These are phyloP conservation scores for Hydropsyche tenuis DNA, from an alignment of 1,140 invertebrate species.

Conservation along the genomic window DNA sequence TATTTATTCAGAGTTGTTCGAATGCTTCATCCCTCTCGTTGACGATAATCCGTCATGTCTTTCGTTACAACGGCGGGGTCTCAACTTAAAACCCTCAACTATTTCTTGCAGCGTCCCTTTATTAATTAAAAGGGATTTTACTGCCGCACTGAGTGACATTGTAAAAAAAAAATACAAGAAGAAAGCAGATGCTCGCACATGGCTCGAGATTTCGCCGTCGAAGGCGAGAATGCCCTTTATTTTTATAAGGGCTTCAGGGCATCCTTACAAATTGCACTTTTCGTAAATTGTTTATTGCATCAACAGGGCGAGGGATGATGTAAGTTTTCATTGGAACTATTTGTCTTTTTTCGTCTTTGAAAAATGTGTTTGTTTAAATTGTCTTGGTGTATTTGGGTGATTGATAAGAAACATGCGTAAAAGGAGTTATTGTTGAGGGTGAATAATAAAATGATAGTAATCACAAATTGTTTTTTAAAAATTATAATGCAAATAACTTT, in stretches of 20 bases:
- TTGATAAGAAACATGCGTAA: no score
- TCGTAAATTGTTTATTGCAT: background rate
- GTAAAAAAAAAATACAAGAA: no score
- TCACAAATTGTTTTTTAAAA: no score
- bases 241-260: background rate
- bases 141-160: background rate
- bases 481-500: no score
- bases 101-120: slow-evolving; percentile 39
- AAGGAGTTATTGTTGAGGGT: no score
- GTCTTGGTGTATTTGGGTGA: no score
- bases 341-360: no score
- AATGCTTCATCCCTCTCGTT: slow-evolving; percentile 12
- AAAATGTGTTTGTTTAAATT: no score
- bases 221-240: slow-evolving; percentile 11
- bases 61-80: slow-evolving; percentile 21
- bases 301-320: no score
- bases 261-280: background rate
- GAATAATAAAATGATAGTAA: no score
- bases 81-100: slow-evolving; percentile 34
- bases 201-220: slow-evolving; percentile 12
- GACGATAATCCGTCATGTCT: slow-evolving; percentile 41
- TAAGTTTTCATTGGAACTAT: no score
- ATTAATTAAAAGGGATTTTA: slow-evolving; percentile 45
- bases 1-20: background rate
- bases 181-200: slow-evolving; percentile 38